Evolutionary conservation across 2,888 invertebrate genomes (phyloP).

Genomic region (Nebria salina): DNA sequence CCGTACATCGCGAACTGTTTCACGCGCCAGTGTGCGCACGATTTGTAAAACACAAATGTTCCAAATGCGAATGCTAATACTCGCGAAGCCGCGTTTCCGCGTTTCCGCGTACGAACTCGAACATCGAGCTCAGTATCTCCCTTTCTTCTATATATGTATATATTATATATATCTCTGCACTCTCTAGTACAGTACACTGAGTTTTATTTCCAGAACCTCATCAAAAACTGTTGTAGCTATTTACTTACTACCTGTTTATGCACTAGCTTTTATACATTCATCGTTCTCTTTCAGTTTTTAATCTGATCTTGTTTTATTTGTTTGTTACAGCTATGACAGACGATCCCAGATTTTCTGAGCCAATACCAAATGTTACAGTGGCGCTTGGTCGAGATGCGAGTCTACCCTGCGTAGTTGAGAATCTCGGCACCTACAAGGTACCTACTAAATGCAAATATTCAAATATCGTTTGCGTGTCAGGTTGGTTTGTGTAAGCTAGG

Average conservation of each 20-base stretch:
- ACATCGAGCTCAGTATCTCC: constrained; percentile 1
- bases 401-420: constrained; percentile 89
- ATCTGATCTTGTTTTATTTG: constrained; percentile 34
- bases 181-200: neutral
- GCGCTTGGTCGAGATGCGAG: constrained; percentile 90
- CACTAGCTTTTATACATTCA: neutral
- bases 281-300: neutral
- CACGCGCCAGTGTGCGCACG: constrained; percentile 24
- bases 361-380: constrained; percentile 91
- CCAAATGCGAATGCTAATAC: constrained; percentile 33
- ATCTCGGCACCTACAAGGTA: constrained; percentile 89
- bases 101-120: constrained; percentile 30
- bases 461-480: neutral
- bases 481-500: neutral
- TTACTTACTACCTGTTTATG: neutral
- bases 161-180: neutral
- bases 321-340: constrained; percentile 79
- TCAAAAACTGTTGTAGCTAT: neutral
- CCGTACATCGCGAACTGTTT: neutral
- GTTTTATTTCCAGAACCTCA: neutral
- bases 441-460: constrained; percentile 1
- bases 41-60: constrained; percentile 39
- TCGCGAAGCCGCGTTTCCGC: constrained; percentile 22
- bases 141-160: neutral
- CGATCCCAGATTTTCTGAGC: constrained; percentile 87